These are phyloP conservation scores for Aix galericulata DNA, from an alignment of 2,113 vertebrate genomes.

Conservation along the genomic window DNA sequence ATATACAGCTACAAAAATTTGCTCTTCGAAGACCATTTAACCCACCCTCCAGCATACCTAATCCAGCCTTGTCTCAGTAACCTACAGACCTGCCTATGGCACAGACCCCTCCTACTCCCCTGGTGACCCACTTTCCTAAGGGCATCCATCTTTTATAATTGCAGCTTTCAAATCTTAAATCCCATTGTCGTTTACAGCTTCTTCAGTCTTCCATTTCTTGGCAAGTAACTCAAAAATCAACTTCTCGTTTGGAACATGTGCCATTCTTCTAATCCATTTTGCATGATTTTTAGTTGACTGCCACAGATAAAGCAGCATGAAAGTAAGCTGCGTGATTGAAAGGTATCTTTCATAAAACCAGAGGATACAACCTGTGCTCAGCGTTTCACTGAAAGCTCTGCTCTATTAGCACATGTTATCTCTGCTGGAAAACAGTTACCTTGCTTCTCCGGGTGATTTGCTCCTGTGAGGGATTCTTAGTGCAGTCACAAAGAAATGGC, in stretches of 20 bases:
- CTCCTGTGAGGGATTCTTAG: background rate
- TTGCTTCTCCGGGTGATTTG: background rate
- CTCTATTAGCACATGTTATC: background rate
- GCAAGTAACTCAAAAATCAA: background rate
- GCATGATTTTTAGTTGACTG: background rate
- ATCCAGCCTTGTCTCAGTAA: background rate
- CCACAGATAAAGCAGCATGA: background rate
- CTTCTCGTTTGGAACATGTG: background rate
- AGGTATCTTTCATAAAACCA: background rate
- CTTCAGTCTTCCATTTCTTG: background rate
- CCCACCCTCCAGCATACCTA: no score
- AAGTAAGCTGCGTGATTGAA: conserved; percentile 8
- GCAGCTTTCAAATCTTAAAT: background rate
- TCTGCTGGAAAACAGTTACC: conserved; percentile 17
- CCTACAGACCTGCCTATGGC: background rate
- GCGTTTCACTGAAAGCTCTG: background rate
- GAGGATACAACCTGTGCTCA: background rate
- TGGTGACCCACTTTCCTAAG: background rate
- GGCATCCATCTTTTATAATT: background rate
- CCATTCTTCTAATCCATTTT: background rate
- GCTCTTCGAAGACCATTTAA: background rate
- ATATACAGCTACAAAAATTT: background rate
- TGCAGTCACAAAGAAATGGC: background rate
- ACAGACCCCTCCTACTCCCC: accelerated
- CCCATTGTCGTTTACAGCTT: background rate